Conservation (phyloP, 2,113 vertebrate genomes). For the Cyprinodon brontotheroides region DNA sequence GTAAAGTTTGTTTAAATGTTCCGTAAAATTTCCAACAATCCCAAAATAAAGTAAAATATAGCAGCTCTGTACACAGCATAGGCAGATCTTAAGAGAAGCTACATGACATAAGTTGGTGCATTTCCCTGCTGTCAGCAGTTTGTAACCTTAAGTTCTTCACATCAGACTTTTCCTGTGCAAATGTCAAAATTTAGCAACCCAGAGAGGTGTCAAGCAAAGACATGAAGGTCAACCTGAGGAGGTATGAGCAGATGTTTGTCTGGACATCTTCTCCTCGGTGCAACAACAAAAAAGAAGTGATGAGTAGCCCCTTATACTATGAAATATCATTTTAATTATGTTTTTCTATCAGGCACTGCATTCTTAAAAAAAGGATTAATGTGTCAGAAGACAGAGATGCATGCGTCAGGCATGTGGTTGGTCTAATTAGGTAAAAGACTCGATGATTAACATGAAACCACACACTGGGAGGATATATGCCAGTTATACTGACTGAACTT, state of each 20-base stretch:
- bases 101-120: conserved; percentile 2
- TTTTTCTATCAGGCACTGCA: conserved; percentile 11
- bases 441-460: conserved; percentile 60
- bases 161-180: conserved; percentile 22
- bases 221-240: not conserved
- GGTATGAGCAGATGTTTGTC: conserved; percentile 32
- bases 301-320: not conserved
- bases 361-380: conserved; percentile 10
- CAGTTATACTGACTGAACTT: conserved; percentile 41
- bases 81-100: not conserved
- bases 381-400: conserved; percentile 3
- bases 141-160: conserved; percentile 21
- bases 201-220: conserved; percentile 11
- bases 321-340: not conserved
- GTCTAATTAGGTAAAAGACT: conserved; percentile 24
- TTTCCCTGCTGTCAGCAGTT: conserved; percentile 33
- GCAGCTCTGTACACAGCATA: not conserved
- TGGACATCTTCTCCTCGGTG: not conserved
- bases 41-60: not conserved
- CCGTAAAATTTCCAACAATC: not conserved
- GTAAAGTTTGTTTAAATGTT: not conserved
- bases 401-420: conserved; percentile 28
- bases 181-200: conserved; percentile 20
- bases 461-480: conserved; percentile 45
- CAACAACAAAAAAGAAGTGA: not conserved